phyloP scores from a whole-genome alignment of 2,797 vertebrate genomes.

The Onychomys torridus region DNA sequence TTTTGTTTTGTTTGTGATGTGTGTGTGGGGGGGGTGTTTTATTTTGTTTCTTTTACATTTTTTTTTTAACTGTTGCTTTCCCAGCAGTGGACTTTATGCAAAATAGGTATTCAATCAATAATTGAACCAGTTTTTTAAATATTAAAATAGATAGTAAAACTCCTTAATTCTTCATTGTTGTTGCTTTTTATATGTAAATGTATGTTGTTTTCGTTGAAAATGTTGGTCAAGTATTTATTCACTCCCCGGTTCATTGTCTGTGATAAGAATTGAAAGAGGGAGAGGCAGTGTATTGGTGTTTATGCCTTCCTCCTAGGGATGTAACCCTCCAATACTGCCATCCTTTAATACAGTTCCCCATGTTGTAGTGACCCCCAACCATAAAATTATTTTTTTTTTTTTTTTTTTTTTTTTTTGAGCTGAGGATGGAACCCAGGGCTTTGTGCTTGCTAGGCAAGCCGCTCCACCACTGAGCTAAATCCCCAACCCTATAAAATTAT shows the following conservation, averaged over 20 bases:
- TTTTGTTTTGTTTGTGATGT: neutral
- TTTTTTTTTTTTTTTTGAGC: too few species aligned
- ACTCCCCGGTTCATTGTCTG: neutral
- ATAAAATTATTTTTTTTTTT: neutral
- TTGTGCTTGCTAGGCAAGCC: too few species aligned
- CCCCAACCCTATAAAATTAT: neutral
- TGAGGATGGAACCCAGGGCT: too few species aligned
- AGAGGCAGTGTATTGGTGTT: neutral
- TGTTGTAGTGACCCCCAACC: neutral
- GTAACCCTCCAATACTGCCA: neutral
- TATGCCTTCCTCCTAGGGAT: neutral
- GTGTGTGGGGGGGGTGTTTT: neutral
- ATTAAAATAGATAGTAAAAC: constrained; percentile 43
- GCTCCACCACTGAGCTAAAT: too few species aligned
- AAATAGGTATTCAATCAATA: neutral
- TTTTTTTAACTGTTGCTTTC: constrained; percentile 53
- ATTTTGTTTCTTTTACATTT: constrained; percentile 35
- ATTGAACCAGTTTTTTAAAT: constrained; percentile 40
- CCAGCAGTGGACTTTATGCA: neutral
- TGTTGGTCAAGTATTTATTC: neutral
- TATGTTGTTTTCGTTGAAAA: constrained; percentile 22
- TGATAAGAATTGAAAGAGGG: neutral
- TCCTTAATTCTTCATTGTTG: neutral
- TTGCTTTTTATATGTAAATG: neutral
- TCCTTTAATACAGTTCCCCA: neutral